phyloP scores from a whole-genome alignment of 2,888 invertebrate species.

The Sipunculus nudus region DNA sequence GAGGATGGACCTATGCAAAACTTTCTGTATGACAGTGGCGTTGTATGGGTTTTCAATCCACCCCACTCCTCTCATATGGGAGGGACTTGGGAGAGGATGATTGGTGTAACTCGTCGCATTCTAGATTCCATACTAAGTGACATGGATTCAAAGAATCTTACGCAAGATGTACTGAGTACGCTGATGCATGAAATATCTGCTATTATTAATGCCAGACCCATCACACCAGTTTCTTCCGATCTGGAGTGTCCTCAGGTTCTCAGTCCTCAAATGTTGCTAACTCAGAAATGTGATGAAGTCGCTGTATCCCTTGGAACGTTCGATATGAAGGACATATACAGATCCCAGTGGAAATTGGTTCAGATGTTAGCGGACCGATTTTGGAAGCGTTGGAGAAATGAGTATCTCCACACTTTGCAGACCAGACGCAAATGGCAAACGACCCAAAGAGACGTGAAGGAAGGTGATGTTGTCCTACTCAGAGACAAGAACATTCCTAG shows the following conservation, averaged over 20 bases:
- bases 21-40: neutral
- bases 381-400: conserved; percentile 22
- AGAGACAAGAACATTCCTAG: conserved; percentile 18
- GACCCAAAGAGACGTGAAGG: conserved; percentile 1
- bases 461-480: conserved; percentile 17
- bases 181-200: neutral
- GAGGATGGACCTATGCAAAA: too few species aligned
- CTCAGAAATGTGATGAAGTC: neutral
- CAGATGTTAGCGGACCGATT: conserved; percentile 27
- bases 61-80: conserved; percentile 4
- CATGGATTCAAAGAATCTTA: too few species aligned
- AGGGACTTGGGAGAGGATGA: neutral
- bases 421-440: conserved; percentile 12
- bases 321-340: conserved; percentile 19
- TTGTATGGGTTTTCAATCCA: conserved; percentile 6
- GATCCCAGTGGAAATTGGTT: conserved; percentile 23
- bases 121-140: neutral
- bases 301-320: conserved; percentile 23
- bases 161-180: neutral
- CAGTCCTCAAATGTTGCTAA: neutral
- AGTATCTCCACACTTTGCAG: conserved; percentile 18
- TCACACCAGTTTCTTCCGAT: neutral
- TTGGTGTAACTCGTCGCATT: neutral
- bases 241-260: neutral
- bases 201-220: neutral